These are phyloP conservation scores for Cheilosia impressa DNA, from an alignment of 2,888 invertebrate genomes.

Conservation along the genomic window DNA sequence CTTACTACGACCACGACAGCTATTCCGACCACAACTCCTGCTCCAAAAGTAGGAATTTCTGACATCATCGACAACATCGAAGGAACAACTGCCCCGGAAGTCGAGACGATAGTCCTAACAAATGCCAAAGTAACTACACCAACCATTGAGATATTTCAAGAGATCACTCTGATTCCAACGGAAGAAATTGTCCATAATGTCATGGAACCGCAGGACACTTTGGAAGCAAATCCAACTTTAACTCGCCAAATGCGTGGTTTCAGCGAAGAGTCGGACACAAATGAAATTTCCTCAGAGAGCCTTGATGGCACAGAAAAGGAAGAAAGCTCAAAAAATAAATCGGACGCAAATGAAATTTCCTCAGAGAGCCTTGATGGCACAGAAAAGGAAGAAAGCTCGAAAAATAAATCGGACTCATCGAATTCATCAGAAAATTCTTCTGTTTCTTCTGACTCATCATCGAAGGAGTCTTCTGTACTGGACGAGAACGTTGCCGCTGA, in stretches of 20 bases:
- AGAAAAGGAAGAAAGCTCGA: constrained; percentile 6
- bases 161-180: constrained; percentile 8
- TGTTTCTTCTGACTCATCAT: constrained; percentile 42
- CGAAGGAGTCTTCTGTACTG: not conserved
- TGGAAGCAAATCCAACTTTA: constrained; percentile 2
- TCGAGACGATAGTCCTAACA: not conserved
- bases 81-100: not conserved
- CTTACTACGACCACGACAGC: not conserved
- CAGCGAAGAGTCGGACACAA: constrained; percentile 21
- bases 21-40: not conserved
- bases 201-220: not conserved
- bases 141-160: not conserved
- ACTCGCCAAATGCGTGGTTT: constrained; percentile 52
- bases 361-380: not conserved
- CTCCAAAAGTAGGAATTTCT: not conserved
- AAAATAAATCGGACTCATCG: constrained; percentile 33
- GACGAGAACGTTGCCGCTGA: constrained; percentile 72
- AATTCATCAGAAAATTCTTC: constrained; percentile 33
- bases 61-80: not conserved
- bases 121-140: constrained; percentile 10
- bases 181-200: constrained; percentile 15
- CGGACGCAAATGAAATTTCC: constrained; percentile 4
- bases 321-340: constrained; percentile 5
- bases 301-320: constrained; percentile 1
- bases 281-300: constrained; percentile 6